A percentile compares a stretch with the other conserved stretches of the same genome.
phyloP scores from a whole-genome alignment of 2,888 invertebrate genomes.

The Kuschelorhynchus macadamiae region DNA sequence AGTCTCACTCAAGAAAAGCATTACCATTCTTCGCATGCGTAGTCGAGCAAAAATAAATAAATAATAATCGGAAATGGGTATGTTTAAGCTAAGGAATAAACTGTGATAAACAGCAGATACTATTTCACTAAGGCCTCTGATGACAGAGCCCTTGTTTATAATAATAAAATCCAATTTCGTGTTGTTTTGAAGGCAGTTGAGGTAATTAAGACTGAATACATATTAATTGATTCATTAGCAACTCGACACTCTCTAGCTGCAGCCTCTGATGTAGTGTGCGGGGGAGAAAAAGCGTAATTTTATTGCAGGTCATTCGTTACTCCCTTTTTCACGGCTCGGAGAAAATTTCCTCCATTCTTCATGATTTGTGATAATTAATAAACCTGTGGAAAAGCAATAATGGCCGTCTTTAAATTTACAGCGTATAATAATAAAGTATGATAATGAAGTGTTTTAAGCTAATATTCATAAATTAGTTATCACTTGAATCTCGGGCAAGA shows the following conservation, averaged over 20 bases:
- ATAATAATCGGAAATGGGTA: no score
- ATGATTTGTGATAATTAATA: conserved; percentile 34
- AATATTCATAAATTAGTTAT: no score
- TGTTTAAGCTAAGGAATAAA: no score
- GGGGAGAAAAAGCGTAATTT: conserved; percentile 43
- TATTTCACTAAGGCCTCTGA: no score
- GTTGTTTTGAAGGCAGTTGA: conserved; percentile 37
- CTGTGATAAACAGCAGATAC: no score
- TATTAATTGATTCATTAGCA: conserved; percentile 35
- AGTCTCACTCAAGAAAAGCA: no score
- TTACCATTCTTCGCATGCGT: no score
- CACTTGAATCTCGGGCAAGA: no score
- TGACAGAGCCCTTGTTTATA: conserved; percentile 19
- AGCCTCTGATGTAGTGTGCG: conserved; percentile 36
- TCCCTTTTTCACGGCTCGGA: background rate
- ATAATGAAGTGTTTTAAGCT: no score
- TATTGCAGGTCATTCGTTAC: conserved; percentile 45
- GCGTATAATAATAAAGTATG: conserved; percentile 51
- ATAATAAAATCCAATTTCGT: conserved; percentile 39
- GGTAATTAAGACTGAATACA: conserved; percentile 44
- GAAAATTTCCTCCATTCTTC: no score
- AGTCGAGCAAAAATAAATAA: no score
- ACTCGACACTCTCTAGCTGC: conserved; percentile 26
- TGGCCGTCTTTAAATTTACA: conserved; percentile 51
- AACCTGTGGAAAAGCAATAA: conserved; percentile 49